Percentiles rank a stretch among this genome's conserved stretches.
phyloP scores from a whole-genome alignment of 1,140 invertebrate species.

The Heliconius hermathena region DNA sequence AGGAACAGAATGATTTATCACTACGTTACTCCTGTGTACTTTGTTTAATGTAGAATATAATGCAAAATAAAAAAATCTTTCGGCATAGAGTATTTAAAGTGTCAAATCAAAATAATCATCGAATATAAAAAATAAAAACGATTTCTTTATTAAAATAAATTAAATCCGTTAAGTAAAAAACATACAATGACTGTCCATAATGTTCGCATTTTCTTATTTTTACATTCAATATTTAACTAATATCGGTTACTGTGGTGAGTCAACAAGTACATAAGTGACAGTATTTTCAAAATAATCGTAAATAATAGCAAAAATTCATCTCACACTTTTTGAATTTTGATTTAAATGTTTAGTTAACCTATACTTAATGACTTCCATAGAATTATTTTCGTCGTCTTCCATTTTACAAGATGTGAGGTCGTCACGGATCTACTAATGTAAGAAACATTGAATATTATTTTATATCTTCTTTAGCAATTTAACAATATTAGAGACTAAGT shows the following conservation, averaged over 20 bases:
- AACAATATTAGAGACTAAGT: too few relatives aligned
- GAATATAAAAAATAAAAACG: not conserved
- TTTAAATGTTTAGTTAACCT: not conserved
- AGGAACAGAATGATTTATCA: too few relatives aligned
- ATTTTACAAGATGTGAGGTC: not conserved
- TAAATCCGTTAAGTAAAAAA: not conserved
- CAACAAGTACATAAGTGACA: too few relatives aligned
- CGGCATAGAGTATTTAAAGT: not conserved
- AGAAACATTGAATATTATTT: not conserved
- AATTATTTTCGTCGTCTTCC: not conserved
- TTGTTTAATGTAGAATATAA: too few relatives aligned
- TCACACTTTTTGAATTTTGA: too few relatives aligned
- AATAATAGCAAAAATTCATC: too few relatives aligned
- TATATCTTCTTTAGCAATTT: not conserved
- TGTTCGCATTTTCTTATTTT: not conserved
- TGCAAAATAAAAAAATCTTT: too few relatives aligned
- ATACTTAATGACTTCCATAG: not conserved
- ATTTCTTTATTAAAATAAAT: conserved; percentile 5
- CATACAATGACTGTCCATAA: not conserved
- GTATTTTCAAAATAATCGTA: too few relatives aligned
- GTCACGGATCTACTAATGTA: not conserved
- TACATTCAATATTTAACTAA: not conserved
- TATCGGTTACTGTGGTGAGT: not conserved
- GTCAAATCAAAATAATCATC: not conserved
- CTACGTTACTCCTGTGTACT: too few relatives aligned